Evolutionary conservation across 2,888 invertebrate species (phyloP), one percentile per base, ranked within the genome.

Genomic region (Ferrisia virgata): DNA sequence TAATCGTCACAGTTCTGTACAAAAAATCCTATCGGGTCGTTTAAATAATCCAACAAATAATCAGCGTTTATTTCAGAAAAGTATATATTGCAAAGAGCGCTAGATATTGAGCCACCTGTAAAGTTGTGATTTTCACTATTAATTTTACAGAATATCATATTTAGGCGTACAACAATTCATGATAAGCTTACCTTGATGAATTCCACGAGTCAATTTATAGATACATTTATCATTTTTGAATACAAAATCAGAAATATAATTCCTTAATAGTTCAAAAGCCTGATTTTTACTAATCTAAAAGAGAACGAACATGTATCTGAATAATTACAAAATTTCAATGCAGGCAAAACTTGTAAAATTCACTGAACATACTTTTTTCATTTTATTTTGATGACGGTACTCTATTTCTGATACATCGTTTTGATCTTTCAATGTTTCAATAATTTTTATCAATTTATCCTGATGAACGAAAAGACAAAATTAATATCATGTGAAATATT

Each of bases 1-100:
- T 72, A 83, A 47, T 83, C 83, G 33, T 83, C 83, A 31, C 83
- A 83, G 18, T 83, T 83, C 28, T 72, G 64, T 28, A 83, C 33
- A 18, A 83, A 69, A 43, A 83, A 83, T 39, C 83, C 83, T 11
- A 9, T 13, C 8, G 69, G 40, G 39, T 83, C 83, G 39, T 43
- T 72, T n/a, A 72, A 39, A 33, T 40, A 76, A n/a, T 83, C 83
- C 4, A 72, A 18, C 3, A 83, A 15, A 47, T 72, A 83, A 33
- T 39, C 28, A 2, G 40, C 15, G 9, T 83, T 72, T 47, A 69
- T 40, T 83, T 72, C 83, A 31, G 72, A 72, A 18, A 83, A 83
- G 47, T 83, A 83, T 6, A 83, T 69, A 47, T 83, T 76, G 33
- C 43, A 83, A 15, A 83, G 72, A 18, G 39, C n/a, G n/a, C 64